Percentiles rank a stretch among this genome's conserved stretches.
These are phyloP conservation scores for Entelurus aequoreus DNA, from an alignment of 2,113 vertebrate genomes.

Conservation along the genomic window DNA sequence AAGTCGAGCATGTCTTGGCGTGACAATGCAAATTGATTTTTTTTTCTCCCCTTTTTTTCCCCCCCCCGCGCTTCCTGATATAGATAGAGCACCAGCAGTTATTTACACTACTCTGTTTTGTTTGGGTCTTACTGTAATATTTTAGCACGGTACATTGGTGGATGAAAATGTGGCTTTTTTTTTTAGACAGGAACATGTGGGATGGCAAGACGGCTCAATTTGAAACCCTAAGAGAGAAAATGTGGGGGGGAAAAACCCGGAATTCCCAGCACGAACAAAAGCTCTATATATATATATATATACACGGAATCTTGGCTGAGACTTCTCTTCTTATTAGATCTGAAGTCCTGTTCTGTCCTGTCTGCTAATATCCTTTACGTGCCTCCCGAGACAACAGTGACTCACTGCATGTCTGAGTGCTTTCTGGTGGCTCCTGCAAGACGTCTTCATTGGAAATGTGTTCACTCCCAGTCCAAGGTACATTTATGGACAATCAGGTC, in stretches of 20 bases:
- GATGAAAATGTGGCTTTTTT: constrained; percentile 23
- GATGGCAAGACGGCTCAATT: too few relatives aligned
- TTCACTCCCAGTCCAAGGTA: too few relatives aligned
- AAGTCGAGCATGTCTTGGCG: constrained; percentile 74
- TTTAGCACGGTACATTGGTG: constrained; percentile 22
- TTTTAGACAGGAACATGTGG: too few relatives aligned
- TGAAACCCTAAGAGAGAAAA: too few relatives aligned
- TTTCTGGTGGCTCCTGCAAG: not conserved
- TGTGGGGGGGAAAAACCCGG: too few relatives aligned
- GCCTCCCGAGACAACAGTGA: not conserved
- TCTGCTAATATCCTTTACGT: constrained; percentile 3
- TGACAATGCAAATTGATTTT: constrained; percentile 77
- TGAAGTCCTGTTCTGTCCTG: constrained; percentile 7
- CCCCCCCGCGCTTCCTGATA: constrained; percentile 64
- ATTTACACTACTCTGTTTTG: constrained; percentile 60
- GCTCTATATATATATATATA: too few relatives aligned
- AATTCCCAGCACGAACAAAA: not conserved
- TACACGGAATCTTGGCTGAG: not conserved
- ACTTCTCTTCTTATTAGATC: constrained; percentile 2
- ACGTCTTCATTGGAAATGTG: not conserved
- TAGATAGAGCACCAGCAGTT: constrained; percentile 62
- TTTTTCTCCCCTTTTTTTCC: constrained; percentile 1
- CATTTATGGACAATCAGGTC: too few relatives aligned
- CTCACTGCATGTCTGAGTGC: not conserved
- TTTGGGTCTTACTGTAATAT: too few relatives aligned